phyloP scores from a whole-genome alignment of 2,113 vertebrate genomes.

The Collichthys lucidus region DNA sequence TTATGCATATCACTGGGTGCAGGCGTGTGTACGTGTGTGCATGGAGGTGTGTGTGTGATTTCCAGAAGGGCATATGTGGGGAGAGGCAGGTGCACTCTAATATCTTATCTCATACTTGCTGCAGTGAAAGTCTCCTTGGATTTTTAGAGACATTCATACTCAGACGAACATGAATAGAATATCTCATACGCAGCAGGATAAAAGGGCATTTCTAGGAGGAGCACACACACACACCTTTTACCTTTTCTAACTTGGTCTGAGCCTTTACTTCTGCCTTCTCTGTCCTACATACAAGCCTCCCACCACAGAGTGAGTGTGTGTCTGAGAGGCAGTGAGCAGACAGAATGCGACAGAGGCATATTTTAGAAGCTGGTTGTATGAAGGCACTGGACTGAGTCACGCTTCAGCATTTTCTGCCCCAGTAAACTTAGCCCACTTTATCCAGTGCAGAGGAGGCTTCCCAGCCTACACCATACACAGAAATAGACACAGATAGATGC shows the following conservation, averaged over 20 bases:
- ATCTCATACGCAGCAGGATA: neutral
- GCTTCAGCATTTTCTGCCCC: conserved; percentile 83
- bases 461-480: conserved; percentile 36
- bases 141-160: conserved; percentile 29
- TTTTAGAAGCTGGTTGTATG: conserved; percentile 72
- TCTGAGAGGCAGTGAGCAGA: conserved; percentile 64
- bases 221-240: neutral
- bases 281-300: conserved; percentile 57
- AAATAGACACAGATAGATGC: conserved; percentile 57
- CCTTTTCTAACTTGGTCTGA: conserved; percentile 20
- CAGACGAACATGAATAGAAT: neutral
- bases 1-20: conserved; percentile 20
- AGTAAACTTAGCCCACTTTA: conserved; percentile 83
- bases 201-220: conserved; percentile 4
- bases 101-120: conserved; percentile 52
- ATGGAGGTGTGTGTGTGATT: conserved; percentile 1
- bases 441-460: conserved; percentile 63
- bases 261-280: neutral
- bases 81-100: conserved; percentile 45
- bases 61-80: conserved; percentile 20
- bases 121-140: conserved; percentile 63
- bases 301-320: conserved; percentile 21
- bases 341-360: conserved; percentile 73
- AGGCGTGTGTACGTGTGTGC: conserved; percentile 21
- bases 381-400: conserved; percentile 78